Evolutionary conservation across 2,113 vertebrate genomes (phyloP).

Genomic region (Pygoscelis adeliae): DNA sequence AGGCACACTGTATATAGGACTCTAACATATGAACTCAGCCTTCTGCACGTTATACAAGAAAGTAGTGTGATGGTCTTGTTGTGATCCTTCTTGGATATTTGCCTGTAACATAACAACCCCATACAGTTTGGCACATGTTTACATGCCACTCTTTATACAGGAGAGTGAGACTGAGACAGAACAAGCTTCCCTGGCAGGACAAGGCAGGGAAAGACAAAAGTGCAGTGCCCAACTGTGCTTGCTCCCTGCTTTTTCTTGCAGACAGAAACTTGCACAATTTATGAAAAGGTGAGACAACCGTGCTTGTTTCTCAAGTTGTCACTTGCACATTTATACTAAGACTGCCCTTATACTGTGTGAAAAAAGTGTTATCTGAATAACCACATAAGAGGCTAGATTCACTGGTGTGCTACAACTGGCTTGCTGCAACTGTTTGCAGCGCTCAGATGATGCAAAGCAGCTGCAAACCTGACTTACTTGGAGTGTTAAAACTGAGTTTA

Average conservation of each 20-base stretch:
- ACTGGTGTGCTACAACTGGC: not conserved
- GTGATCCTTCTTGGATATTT: not conserved
- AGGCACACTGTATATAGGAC: not conserved
- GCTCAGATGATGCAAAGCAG: not conserved
- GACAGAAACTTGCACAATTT: not conserved
- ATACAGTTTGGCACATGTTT: not conserved
- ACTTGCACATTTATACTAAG: not conserved
- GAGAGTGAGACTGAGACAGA: not conserved
- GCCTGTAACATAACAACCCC: not conserved
- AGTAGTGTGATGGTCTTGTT: not conserved
- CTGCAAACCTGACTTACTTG: not conserved
- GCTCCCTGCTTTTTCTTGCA: not conserved
- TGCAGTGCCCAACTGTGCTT: rapidly evolving
- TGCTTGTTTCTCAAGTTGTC: not conserved
- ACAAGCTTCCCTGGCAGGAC: not conserved
- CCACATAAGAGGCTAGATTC: not conserved
- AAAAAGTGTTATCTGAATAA: not conserved
- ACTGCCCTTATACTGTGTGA: not conserved
- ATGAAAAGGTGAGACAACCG: not conserved
- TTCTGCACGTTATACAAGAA: not conserved
- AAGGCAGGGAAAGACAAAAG: not conserved
- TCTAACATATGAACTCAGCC: not conserved
- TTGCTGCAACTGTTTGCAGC: not conserved
- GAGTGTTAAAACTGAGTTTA: not conserved
- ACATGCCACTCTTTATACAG: not conserved